These are phyloP conservation scores for Tyria jacobaeae DNA, from an alignment of 2,888 invertebrate species.

Conservation along the genomic window DNA sequence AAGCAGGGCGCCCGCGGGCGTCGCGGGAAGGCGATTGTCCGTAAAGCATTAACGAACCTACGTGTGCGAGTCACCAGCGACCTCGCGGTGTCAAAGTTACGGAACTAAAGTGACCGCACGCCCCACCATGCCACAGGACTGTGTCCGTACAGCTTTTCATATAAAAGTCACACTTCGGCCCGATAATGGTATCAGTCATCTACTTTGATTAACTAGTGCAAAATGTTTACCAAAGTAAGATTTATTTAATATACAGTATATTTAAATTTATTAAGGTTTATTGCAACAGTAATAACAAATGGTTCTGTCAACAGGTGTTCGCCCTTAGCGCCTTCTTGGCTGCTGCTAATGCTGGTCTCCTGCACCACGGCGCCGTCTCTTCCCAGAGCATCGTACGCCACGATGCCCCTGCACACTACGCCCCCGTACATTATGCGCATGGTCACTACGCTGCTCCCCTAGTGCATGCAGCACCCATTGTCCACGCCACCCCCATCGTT, in stretches of 20 bases:
- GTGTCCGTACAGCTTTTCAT: constrained; percentile 84
- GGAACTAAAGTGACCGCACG: constrained; percentile 82
- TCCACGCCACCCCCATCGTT: constrained; percentile 70
- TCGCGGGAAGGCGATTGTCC: constrained; percentile 59
- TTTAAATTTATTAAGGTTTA: constrained; percentile 21
- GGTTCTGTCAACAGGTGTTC: constrained; percentile 66
- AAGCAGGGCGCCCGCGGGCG: constrained; percentile 40
- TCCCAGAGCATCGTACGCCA: constrained; percentile 83
- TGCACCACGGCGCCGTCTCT: constrained; percentile 82
- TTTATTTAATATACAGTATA: constrained; percentile 22
- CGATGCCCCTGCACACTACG: constrained; percentile 74
- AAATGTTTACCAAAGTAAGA: constrained; percentile 86
- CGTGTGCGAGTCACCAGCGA: constrained; percentile 71
- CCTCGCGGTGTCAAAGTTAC: constrained; percentile 86
- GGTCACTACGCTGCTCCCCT: constrained; percentile 53
- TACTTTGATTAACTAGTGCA: constrained; percentile 82
- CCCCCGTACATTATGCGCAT: constrained; percentile 59
- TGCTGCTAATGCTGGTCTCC: constrained; percentile 85
- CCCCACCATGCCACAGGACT: constrained; percentile 77
- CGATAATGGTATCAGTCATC: constrained; percentile 85
- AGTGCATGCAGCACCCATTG: constrained; percentile 66
- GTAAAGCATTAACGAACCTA: constrained; percentile 67
- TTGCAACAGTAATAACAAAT: constrained; percentile 14
- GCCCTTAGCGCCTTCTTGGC: constrained; percentile 82
- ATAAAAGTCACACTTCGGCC: constrained; percentile 80